Evolutionary conservation across 2,113 vertebrate species (phyloP), one percentile per base, ranked within the genome.

Genomic region (Pedionomus torquatus): DNA sequence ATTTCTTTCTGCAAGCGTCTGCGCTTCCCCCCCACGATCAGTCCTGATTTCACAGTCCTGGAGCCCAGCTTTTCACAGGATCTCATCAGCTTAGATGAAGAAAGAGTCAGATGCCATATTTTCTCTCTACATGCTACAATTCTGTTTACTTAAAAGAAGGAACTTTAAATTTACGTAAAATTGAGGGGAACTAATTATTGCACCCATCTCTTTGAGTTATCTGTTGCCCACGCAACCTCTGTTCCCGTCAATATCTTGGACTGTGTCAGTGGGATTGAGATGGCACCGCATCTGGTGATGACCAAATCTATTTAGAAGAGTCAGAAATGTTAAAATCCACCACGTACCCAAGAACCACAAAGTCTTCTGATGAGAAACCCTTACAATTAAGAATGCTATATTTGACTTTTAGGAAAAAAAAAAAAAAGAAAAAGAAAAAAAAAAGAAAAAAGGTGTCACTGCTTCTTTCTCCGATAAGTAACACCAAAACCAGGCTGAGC

Each of bases 301-400:
- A 35, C 19, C 7, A 5, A 13, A 51, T 35, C 15, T 44, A 2
- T 48, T 19, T 30, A 35, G 28, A 37, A 8, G 43, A 43, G 28
- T 16, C 46, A 74, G 49, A 74, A 91, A 33, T 19, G 12, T 15
- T 68, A 26, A 82, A 70, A 60, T 48, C 9, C 2, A 3, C 51
- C 26, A 57, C 7, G 2, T 20, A 19, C 10, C 8, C 0, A 0
- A 68, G 24, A 80, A 46, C 4, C 31, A 15, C 10, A 12, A 76
- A 64, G 64, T 33, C 33, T 60, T 44, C 18, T 23, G 19, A 5
- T 2, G 58, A 48, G 18, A 66, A 92, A 39, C 4, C 8, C 4
- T 78, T 30, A 17, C 6, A 4, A 0, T 26, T 49, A 30, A 7
- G 23, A 78, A 64, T 17, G 8, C 0, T 31, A 51, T 17, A 3